Percentiles rank a stretch among this genome's conserved stretches.
phyloP scores from a whole-genome alignment of 2,113 vertebrate genomes.

The Myrmecophaga tridactyla region DNA sequence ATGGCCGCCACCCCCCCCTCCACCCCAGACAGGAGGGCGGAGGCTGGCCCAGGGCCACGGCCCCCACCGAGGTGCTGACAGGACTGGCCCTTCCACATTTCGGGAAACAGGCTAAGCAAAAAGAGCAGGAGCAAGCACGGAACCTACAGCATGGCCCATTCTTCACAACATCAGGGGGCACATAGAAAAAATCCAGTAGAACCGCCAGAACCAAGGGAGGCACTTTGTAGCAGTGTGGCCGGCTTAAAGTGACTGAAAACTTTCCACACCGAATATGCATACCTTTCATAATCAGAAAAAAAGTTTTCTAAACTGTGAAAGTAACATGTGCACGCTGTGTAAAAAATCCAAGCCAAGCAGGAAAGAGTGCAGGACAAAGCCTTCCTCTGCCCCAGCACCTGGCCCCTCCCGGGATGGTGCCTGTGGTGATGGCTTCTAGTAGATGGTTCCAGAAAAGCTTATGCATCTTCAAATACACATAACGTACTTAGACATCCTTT shows the following conservation, averaged over 20 bases:
- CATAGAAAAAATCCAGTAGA: rapidly evolving
- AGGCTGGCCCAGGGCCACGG: rapidly evolving
- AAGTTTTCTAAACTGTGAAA: neutral
- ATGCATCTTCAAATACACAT: neutral
- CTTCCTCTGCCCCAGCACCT: rapidly evolving
- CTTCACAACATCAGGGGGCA: rapidly evolving
- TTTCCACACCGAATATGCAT: neutral
- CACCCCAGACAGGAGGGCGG: no score
- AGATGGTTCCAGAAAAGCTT: neutral
- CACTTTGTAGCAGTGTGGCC: rapidly evolving
- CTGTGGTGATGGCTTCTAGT: rapidly evolving
- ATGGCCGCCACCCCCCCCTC: neutral
- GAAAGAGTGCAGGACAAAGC: neutral
- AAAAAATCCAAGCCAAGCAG: neutral
- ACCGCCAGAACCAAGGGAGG: neutral
- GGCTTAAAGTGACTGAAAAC: no score
- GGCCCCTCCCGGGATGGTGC: no score
- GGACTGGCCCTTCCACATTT: rapidly evolving
- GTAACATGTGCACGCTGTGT: neutral
- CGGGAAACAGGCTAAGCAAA: neutral
- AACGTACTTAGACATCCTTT: neutral
- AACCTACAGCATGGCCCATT: rapidly evolving
- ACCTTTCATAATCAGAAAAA: neutral
- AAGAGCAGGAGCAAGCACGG: rapidly evolving
- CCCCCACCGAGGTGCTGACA: neutral